phyloP scores from a whole-genome alignment of 2,888 invertebrate genomes.

The Tryphoninae sp. region DNA sequence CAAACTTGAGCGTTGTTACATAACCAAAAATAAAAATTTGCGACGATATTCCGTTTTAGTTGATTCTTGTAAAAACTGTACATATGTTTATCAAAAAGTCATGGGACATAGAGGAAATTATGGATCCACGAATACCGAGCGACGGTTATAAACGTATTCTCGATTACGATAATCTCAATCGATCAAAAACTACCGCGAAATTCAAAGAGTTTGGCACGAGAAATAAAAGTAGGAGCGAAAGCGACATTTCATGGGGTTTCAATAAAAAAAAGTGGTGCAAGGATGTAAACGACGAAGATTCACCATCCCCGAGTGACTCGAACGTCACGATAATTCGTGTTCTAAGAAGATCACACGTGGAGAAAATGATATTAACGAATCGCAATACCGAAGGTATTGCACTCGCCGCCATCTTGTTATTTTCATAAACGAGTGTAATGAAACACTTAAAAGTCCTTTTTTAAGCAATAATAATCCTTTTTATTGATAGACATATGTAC shows the following conservation, averaged over 20 bases:
- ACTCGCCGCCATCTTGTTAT: not conserved
- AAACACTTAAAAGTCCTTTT: not conserved
- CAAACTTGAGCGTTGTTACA: not conserved
- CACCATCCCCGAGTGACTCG: constrained; percentile 7
- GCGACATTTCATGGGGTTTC: not conserved
- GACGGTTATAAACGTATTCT: not conserved
- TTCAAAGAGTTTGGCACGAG: not conserved
- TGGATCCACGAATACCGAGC: not conserved
- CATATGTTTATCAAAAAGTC: constrained; percentile 12
- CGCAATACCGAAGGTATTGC: not conserved
- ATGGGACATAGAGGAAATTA: constrained; percentile 15
- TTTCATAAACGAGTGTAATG: not conserved
- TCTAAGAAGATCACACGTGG: not conserved
- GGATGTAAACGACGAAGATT: not conserved
- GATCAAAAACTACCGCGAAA: not conserved
- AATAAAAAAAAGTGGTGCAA: not conserved
- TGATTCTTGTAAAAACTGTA: not conserved
- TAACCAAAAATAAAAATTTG: constrained; percentile 11
- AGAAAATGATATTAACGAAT: constrained; percentile 1
- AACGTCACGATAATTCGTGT: constrained; percentile 29
- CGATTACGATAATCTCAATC: not conserved
- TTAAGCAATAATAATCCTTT: too few relatives aligned
- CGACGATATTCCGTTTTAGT: not conserved
- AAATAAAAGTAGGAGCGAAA: constrained; percentile 23
- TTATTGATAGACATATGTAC: not conserved